These are phyloP conservation scores for Zaprionus africanus DNA, from an alignment of 1,140 invertebrate species.

Conservation along the genomic window DNA sequence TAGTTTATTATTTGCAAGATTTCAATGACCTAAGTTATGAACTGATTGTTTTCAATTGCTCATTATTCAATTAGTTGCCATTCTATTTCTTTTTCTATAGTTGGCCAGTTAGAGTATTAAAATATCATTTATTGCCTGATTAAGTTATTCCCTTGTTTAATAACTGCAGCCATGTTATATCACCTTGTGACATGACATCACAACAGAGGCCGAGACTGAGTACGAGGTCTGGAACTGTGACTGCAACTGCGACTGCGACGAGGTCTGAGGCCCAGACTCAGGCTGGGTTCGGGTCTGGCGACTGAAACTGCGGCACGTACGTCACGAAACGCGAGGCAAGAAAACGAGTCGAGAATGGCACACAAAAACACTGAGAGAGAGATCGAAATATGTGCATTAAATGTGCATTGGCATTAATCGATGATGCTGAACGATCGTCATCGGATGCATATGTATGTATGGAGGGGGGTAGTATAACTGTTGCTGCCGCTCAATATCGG, in stretches of 20 bases:
- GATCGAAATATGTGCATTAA: conserved; percentile 75
- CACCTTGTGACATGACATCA: conserved; percentile 80
- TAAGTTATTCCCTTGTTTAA: conserved; percentile 52
- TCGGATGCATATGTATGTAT: conserved; percentile 3
- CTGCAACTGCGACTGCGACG: conserved; percentile 33
- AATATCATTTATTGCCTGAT: background rate
- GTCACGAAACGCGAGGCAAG: conserved; percentile 68
- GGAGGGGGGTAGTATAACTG: conserved; percentile 58
- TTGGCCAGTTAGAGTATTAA: conserved; percentile 16
- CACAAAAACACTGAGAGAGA: conserved; percentile 38
- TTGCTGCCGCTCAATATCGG: conserved; percentile 75
- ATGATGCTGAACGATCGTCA: conserved; percentile 67
- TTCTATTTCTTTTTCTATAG: background rate
- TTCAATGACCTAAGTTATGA: too few species aligned
- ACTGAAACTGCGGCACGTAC: conserved; percentile 70
- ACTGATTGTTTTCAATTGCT: background rate
- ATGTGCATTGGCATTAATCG: conserved; percentile 82
- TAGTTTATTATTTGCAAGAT: too few species aligned
- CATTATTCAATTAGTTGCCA: background rate
- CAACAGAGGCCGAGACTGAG: conserved; percentile 40
- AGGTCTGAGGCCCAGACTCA: conserved; percentile 38
- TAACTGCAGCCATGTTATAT: conserved; percentile 80
- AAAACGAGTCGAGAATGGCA: conserved; percentile 67
- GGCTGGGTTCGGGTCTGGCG: conserved; percentile 31
- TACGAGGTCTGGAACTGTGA: conserved; percentile 52